phyloP scores from a whole-genome alignment of 2,888 invertebrate genomes.

The Alentia gelatinosa region DNA sequence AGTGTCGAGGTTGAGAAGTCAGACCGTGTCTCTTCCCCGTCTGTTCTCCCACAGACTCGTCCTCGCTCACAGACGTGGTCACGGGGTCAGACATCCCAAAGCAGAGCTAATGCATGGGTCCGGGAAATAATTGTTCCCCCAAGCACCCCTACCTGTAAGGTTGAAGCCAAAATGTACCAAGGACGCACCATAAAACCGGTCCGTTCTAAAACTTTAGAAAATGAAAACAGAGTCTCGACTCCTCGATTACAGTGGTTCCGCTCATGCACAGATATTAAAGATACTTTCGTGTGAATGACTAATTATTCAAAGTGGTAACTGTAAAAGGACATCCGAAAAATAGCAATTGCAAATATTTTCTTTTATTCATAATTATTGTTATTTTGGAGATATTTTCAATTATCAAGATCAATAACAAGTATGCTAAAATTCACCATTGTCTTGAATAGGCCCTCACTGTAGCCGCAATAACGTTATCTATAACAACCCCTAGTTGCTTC shows the following conservation, averaged over 20 bases:
- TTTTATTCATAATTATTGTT: too few species aligned
- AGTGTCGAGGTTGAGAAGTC: not conserved
- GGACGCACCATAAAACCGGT: not conserved
- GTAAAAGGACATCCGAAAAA: too few species aligned
- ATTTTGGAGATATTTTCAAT: too few species aligned
- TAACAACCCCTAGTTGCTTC: too few species aligned
- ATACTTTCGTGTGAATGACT: conserved; percentile 22
- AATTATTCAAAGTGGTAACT: not conserved
- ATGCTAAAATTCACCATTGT: too few species aligned
- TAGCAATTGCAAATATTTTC: too few species aligned
- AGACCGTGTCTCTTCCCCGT: not conserved
- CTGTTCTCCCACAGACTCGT: not conserved
- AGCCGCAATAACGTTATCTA: too few species aligned
- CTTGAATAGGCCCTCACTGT: too few species aligned
- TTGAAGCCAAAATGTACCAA: not conserved
- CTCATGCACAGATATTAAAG: not conserved
- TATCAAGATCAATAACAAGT: too few species aligned
- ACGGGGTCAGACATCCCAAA: not conserved
- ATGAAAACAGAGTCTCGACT: not conserved
- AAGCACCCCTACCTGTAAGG: not conserved
- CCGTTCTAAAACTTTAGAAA: not conserved
- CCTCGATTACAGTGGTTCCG: not conserved
- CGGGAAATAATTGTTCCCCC: conserved; percentile 12
- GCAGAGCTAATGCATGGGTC: not conserved
- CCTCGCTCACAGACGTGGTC: conserved; percentile 16